Conservation (phyloP, 2,888 invertebrate species). For the Rotaria sp. region DNA sequence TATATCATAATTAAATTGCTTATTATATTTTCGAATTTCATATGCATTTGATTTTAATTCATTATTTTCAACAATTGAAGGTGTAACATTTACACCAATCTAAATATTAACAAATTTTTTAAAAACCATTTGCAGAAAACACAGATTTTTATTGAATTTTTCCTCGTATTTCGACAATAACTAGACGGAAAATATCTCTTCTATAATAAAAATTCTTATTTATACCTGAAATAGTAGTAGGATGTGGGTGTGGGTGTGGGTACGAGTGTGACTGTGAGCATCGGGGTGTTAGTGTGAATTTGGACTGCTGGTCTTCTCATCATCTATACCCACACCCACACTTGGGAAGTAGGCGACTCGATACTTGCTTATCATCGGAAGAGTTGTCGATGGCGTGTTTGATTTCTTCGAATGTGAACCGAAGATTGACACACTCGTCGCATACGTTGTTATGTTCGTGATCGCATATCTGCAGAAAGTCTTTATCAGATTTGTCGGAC, state of each 20-base stretch:
- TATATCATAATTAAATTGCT: conserved; percentile 97
- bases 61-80: conserved; percentile 4
- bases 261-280: no score
- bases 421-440: background rate
- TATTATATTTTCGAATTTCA: conserved; percentile 97
- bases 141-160: no score
- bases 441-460: background rate
- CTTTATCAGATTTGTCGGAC: background rate
- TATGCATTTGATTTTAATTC: conserved; percentile 59
- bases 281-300: no score
- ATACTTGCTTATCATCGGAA: background rate
- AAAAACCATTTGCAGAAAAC: no score
- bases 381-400: background rate
- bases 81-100: conserved; percentile 22
- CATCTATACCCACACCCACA: no score
- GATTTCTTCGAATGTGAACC: background rate
- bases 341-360: background rate
- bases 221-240: no score
- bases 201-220: no score
- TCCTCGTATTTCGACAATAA: no score
- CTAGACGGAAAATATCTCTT: no score
- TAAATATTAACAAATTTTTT: no score
- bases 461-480: background rate
- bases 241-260: no score
- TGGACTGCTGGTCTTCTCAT: no score